Evolutionary conservation across 2,113 vertebrate genomes (phyloP), one percentile per base, ranked within the genome.

Genomic region (Callorhinus ursinus): DNA sequence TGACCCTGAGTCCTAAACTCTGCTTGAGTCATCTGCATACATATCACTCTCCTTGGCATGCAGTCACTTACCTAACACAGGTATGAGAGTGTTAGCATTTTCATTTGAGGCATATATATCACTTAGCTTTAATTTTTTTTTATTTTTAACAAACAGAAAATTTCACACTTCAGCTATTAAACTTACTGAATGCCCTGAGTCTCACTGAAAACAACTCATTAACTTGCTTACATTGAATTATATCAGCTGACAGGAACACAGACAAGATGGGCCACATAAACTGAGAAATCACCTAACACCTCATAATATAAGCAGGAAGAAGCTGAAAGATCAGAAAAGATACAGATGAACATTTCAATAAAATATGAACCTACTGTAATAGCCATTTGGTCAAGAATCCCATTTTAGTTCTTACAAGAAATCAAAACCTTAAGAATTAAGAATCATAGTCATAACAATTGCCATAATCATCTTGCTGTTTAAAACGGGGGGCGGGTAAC

Each of bases 381-480:
- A 65, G 26, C 76, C 49, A 36, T 21, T 51, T 69, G 59, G 51
- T 55, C 31, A 83, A 82, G 59, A 55, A 67, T 46, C 39, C n/a
- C 15, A 33, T 84, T 88, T 88, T 42, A 57, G 55, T 63, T 88
- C 72, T 91, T 83, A 79, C 7, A 61, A 88, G 76, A 83, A 24
- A 71, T 42, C 63, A 61, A 67, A 84, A 91, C 28, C 18, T 88
- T 79, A 96, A 89, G 79, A 89, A 85, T 86, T 67, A 93, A 63
- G 31, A 77, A 51, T 59, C 3, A 10, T 65, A 49, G 55, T 39
- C 61, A 86, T 93, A 76, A 85, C 18, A 46, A 67, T 39, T 81
- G 59, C 33, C 65, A 82, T 46, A 89, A 15, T 89, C 33, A 92
- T 51, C 79, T 80, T 84, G 63, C 77, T 59, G 5, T 36, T 81